Percentiles rank a stretch among this genome's conserved stretches.
Evolutionary conservation across 2,888 invertebrate species (phyloP).

Genomic region (Nephrocerus scutellatus): DNA sequence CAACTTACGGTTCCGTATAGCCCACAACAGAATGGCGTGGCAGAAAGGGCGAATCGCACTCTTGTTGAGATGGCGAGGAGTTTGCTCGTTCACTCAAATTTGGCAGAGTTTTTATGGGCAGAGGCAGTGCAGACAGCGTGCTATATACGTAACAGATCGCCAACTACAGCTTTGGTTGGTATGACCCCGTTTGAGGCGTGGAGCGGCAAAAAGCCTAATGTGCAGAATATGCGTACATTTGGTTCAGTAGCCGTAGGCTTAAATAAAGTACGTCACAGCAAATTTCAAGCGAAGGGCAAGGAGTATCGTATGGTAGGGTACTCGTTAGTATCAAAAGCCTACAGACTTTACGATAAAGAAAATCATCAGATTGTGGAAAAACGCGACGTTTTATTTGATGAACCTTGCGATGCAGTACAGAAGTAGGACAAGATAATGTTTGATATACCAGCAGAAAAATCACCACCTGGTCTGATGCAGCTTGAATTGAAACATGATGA

Average conservation of each 20-base stretch:
- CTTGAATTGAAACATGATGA: slow-evolving; percentile 1
- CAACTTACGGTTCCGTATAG: slow-evolving; percentile 17
- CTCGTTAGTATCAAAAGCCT: slow-evolving; percentile 14
- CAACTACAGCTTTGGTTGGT: slow-evolving; percentile 7
- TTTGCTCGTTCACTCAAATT: slow-evolving; percentile 24
- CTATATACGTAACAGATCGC: slow-evolving; percentile 15
- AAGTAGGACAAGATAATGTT: slow-evolving; percentile 7
- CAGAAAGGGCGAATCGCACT: slow-evolving; percentile 17
- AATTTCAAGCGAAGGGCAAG: too few relatives aligned
- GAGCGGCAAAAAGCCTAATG: slow-evolving; percentile 10
- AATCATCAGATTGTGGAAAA: slow-evolving; percentile 11
- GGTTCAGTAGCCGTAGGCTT: slow-evolving; percentile 12
- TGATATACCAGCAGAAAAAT: slow-evolving; percentile 10
- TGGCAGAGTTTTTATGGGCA: slow-evolving; percentile 24
- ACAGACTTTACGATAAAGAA: slow-evolving; percentile 16
- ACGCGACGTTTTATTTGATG: slow-evolving; percentile 16
- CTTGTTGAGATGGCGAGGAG: slow-evolving; percentile 26
- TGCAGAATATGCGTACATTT: slow-evolving; percentile 12
- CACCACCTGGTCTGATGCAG: neutral
- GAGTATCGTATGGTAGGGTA: too few relatives aligned
- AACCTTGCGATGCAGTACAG: slow-evolving; percentile 4
- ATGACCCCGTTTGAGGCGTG: slow-evolving; percentile 13
- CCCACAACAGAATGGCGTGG: slow-evolving; percentile 20
- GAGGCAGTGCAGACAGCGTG: slow-evolving; percentile 14
- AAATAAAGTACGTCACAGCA: slow-evolving; percentile 7